phyloP scores from a whole-genome alignment of 1,140 invertebrate genomes.

The Bombus picipes region DNA sequence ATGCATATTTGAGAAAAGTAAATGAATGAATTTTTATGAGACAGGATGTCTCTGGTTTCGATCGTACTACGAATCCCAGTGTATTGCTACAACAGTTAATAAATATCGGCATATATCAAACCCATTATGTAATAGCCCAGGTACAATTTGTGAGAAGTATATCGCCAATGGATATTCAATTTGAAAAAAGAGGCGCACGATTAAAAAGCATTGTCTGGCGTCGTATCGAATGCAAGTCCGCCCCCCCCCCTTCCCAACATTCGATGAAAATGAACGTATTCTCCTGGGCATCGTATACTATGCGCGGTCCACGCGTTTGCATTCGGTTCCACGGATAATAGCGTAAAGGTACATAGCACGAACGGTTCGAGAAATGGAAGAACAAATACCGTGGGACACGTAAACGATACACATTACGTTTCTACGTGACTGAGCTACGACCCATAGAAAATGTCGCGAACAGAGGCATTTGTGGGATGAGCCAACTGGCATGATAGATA shows the following conservation, averaged over 20 bases:
- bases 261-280: conserved; percentile 23
- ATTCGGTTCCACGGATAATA: conserved; percentile 21
- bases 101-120: neutral
- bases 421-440: conserved; percentile 57
- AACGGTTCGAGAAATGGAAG: conserved; percentile 36
- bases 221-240: neutral
- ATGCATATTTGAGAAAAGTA: too few species aligned
- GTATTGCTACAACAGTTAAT: neutral
- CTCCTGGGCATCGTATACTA: conserved; percentile 27
- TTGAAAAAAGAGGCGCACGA: neutral
- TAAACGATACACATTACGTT: conserved; percentile 67
- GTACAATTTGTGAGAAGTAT: neutral
- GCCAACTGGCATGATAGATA: too few species aligned
- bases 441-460: conserved; percentile 15
- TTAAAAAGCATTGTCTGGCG: conserved; percentile 26
- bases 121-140: neutral
- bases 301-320: conserved; percentile 13
- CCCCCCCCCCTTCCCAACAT: neutral
- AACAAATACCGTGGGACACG: conserved; percentile 53
- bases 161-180: conserved; percentile 3
- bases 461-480: conserved; percentile 15
- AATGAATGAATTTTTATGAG: too few species aligned
- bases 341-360: conserved; percentile 33
- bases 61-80: too few species aligned
- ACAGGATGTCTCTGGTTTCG: too few species aligned